A percentile compares a stretch with the other conserved stretches of the same genome.
These are phyloP conservation scores for Blastobasis lacticolella DNA, from an alignment of 2,888 invertebrate genomes.

Conservation along the genomic window DNA sequence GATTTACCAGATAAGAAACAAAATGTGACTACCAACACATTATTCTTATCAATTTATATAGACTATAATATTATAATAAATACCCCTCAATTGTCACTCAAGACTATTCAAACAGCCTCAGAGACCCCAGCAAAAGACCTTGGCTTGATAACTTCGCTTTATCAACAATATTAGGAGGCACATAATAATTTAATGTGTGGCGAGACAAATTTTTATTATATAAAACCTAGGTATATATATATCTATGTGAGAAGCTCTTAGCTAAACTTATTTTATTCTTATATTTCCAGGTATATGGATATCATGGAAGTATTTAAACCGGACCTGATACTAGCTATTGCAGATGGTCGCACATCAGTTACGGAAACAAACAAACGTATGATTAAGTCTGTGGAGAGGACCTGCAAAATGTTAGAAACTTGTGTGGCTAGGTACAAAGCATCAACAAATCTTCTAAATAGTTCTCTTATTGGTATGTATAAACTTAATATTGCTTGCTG, in stretches of 20 bases:
- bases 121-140: too few relatives aligned
- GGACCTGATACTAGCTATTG: slow-evolving; percentile 86
- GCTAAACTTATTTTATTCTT: neutral
- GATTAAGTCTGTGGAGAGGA: slow-evolving; percentile 81
- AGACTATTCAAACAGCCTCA: too few relatives aligned
- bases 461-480: slow-evolving; percentile 64
- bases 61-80: too few relatives aligned
- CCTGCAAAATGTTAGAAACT: slow-evolving; percentile 77
- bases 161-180: slow-evolving; percentile 1
- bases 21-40: too few relatives aligned
- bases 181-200: neutral
- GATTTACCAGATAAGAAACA: too few relatives aligned
- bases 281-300: slow-evolving; percentile 80
- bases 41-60: too few relatives aligned
- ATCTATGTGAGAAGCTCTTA: neutral
- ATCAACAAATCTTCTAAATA: slow-evolving; percentile 60
- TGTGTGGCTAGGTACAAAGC: slow-evolving; percentile 70
- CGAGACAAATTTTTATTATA: too few relatives aligned
- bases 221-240: too few relatives aligned
- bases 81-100: too few relatives aligned
- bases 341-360: slow-evolving; percentile 83
- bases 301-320: slow-evolving; percentile 84
- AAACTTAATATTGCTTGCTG: too few relatives aligned
- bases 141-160: too few relatives aligned
- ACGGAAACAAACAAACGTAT: slow-evolving; percentile 81